These are phyloP conservation scores for Callaeas wilsoni DNA, from an alignment of 2,113 vertebrate genomes.

Conservation along the genomic window DNA sequence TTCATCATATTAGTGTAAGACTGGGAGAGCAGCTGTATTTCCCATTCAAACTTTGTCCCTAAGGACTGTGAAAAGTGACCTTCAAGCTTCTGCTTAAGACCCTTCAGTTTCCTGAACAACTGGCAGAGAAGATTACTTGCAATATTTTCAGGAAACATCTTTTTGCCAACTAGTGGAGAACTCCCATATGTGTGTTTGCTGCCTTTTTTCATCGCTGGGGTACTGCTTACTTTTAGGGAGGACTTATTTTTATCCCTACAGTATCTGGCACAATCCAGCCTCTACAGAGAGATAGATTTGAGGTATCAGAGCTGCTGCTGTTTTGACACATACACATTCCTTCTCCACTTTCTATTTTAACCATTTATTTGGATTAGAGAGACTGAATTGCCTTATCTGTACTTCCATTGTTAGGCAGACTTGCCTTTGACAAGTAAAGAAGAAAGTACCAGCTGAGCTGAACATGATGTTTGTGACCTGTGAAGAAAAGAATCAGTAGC, in stretches of 20 bases:
- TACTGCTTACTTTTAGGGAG: not conserved
- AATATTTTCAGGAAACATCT: not conserved
- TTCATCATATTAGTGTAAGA: not conserved
- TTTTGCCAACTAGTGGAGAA: not conserved
- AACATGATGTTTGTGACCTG: not conserved
- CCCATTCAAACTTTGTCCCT: not conserved
- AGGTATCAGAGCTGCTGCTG: not conserved
- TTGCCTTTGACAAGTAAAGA: not conserved
- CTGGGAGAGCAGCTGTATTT: not conserved
- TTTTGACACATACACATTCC: not conserved
- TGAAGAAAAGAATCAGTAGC: not conserved
- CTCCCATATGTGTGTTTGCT: not conserved
- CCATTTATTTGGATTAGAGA: not conserved
- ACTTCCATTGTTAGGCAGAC: not conserved
- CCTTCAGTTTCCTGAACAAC: not conserved
- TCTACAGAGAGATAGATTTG: not conserved
- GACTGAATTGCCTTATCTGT: not conserved
- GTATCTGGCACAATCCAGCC: not conserved
- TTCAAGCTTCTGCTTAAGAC: not conserved
- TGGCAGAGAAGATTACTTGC: not conserved
- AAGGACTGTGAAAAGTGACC: not conserved
- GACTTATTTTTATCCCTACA: not conserved
- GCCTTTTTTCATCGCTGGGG: not conserved
- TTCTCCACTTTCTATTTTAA: not conserved
- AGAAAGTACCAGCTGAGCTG: not conserved